Conservation (phyloP, 2,113 vertebrate species). For the Rhombomys opimus region DNA sequence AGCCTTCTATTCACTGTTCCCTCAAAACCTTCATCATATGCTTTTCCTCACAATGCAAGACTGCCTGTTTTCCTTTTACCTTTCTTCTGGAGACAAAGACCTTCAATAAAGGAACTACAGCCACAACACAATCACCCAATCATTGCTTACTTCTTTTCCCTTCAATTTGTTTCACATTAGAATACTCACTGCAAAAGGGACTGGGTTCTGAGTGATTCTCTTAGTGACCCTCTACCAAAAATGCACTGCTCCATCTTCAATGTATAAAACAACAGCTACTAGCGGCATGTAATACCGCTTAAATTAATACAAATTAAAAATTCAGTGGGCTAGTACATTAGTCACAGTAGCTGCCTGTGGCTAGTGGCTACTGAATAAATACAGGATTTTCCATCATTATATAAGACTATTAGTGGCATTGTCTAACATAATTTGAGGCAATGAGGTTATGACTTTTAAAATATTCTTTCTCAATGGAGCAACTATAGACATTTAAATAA, state of each 20-base stretch:
- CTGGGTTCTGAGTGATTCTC: slow-evolving; percentile 14
- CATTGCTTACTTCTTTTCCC: background rate
- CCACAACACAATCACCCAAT: background rate
- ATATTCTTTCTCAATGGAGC: slow-evolving; percentile 25
- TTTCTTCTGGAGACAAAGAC: slow-evolving; percentile 40
- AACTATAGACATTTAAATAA: slow-evolving; percentile 47
- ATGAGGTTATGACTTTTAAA: background rate
- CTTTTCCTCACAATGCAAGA: background rate
- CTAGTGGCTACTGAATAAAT: background rate
- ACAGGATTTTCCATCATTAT: background rate
- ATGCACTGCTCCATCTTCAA: background rate
- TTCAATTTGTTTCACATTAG: background rate
- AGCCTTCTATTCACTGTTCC: background rate
- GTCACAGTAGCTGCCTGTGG: background rate
- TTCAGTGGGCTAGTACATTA: background rate
- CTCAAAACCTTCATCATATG: background rate
- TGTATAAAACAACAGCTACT: background rate
- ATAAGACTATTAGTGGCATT: slow-evolving; percentile 4
- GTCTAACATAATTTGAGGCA: slow-evolving; percentile 11
- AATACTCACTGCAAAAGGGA: slow-evolving; percentile 8
- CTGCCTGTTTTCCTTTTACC: background rate
- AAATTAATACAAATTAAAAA: slow-evolving; percentile 4
- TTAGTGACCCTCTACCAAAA: slow-evolving; percentile 30
- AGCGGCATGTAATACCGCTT: background rate
- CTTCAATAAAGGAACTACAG: background rate